These are phyloP conservation scores for Potamarius usumacintae DNA, from an alignment of 2,113 vertebrate species.

Conservation along the genomic window DNA sequence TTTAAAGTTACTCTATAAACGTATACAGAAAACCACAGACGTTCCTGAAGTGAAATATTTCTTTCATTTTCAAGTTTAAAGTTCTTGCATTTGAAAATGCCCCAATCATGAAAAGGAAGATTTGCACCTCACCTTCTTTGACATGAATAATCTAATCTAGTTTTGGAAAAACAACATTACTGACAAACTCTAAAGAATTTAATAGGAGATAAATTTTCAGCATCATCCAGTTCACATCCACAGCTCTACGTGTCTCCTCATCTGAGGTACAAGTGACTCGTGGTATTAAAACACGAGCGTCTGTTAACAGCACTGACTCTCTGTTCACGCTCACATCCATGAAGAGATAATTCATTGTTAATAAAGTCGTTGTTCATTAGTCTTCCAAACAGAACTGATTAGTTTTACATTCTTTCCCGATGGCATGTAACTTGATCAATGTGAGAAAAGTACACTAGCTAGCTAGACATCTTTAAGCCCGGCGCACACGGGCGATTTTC, in stretches of 20 bases:
- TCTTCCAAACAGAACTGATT: not conserved
- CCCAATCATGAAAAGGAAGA: no score
- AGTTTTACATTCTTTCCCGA: not conserved
- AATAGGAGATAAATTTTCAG: not conserved
- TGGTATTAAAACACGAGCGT: not conserved
- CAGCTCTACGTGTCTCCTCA: not conserved
- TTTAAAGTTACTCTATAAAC: no score
- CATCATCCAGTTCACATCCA: not conserved
- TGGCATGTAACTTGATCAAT: not conserved
- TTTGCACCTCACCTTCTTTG: not conserved
- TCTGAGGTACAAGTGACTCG: not conserved
- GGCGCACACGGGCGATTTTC: no score
- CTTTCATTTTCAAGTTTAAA: not conserved
- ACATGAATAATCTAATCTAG: not conserved
- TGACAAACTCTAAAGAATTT: not conserved
- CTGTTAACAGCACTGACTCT: not conserved
- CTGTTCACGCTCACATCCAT: not conserved
- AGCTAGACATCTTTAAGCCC: not conserved
- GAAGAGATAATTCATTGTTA: not conserved
- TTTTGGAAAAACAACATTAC: not conserved
- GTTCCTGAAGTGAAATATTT: not conserved
- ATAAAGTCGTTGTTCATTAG: not conserved
- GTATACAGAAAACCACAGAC: not conserved
- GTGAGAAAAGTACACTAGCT: not conserved
- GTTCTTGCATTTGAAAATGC: not conserved